These are phyloP conservation scores for Neoitamus cyanurus DNA, from an alignment of 2,888 invertebrate genomes.

Conservation along the genomic window DNA sequence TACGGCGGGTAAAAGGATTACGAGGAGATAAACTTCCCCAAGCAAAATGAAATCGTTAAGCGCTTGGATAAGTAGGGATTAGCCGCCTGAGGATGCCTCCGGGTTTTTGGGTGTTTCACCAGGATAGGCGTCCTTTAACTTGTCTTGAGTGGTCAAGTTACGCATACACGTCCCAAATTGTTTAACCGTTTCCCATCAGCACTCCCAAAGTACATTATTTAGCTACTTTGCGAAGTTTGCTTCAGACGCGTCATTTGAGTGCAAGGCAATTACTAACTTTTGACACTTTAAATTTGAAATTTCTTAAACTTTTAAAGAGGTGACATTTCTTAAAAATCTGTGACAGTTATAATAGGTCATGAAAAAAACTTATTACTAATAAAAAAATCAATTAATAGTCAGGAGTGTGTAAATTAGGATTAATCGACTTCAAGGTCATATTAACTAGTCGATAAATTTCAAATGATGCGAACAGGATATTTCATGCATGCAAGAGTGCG, in stretches of 20 bases:
- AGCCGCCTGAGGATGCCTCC: background rate
- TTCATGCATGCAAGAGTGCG: no score
- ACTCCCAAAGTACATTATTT: background rate
- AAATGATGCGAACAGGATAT: no score
- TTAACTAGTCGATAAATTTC: no score
- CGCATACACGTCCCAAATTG: background rate
- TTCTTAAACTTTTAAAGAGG: background rate
- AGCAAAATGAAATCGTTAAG: background rate
- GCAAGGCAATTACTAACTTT: background rate
- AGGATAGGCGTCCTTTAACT: background rate
- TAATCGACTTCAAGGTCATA: no score
- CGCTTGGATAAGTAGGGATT: background rate
- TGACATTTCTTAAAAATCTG: no score
- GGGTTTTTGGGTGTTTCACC: background rate
- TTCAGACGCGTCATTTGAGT: background rate
- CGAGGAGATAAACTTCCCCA: background rate
- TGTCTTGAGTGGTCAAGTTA: background rate
- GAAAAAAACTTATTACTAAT: no score
- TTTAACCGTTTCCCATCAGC: background rate
- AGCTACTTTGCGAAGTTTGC: background rate
- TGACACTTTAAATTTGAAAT: background rate
- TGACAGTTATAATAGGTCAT: no score
- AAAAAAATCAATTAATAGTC: no score
- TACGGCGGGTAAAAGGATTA: constrained; percentile 5
- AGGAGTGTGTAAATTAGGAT: no score